Evolutionary conservation across 2,888 invertebrate genomes (phyloP).

Genomic region (Leptinotarsa haldemani): DNA sequence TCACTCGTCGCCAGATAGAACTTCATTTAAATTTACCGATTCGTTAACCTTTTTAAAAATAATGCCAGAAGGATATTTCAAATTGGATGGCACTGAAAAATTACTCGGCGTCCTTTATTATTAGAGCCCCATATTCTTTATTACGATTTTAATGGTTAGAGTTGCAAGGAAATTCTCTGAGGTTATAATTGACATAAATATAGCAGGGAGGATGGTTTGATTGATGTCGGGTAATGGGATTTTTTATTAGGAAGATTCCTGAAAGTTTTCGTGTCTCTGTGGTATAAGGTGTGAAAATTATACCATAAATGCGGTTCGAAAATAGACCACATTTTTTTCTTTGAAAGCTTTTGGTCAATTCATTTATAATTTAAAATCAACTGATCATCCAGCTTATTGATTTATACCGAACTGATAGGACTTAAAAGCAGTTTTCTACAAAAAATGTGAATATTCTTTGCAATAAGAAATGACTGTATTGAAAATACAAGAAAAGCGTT

Average conservation of each 20-base stretch:
- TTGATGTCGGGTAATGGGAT: conserved; percentile 24
- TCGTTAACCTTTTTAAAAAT: conserved; percentile 38
- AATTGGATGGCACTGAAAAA: conserved; percentile 35
- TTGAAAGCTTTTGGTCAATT: too few species aligned
- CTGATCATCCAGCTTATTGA: too few species aligned
- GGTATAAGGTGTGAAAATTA: neutral
- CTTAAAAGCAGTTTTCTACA: too few species aligned
- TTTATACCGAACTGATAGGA: too few species aligned
- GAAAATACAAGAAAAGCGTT: too few species aligned
- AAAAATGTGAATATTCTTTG: too few species aligned
- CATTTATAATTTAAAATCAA: too few species aligned
- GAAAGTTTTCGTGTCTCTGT: neutral
- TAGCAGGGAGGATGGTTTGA: conserved; percentile 21
- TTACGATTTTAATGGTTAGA: conserved; percentile 31
- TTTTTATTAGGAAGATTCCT: conserved; percentile 15
- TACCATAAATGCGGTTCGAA: too few species aligned
- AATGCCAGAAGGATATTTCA: conserved; percentile 33
- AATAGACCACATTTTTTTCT: too few species aligned
- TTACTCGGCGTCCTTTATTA: conserved; percentile 32
- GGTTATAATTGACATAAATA: conserved; percentile 31
- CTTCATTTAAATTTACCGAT: conserved; percentile 36
- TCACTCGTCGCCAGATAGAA: conserved; percentile 27
- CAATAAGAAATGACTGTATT: too few species aligned
- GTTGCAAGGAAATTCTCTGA: conserved; percentile 23
- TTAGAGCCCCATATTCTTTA: conserved; percentile 32